A percentile compares a stretch with the other conserved stretches of the same genome.
These are phyloP conservation scores for Apotomis turbidana DNA, from an alignment of 2,888 invertebrate genomes.

Conservation along the genomic window DNA sequence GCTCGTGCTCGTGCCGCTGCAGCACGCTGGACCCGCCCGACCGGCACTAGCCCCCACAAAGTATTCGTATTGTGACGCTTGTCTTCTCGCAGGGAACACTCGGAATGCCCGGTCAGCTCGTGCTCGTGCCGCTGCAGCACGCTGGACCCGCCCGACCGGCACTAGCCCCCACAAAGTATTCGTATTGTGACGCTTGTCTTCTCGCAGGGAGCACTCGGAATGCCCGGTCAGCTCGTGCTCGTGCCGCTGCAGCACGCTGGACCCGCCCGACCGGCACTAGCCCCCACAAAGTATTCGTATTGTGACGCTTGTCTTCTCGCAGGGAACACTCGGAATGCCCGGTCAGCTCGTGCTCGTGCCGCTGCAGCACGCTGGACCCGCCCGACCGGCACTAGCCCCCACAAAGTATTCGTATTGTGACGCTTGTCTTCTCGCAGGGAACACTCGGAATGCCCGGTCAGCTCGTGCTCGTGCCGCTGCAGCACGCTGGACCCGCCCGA, in stretches of 20 bases:
- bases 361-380: constrained; percentile 87
- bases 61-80: not conserved
- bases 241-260: constrained; percentile 90
- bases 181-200: not conserved
- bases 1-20: constrained; percentile 96
- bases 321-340: constrained; percentile 92
- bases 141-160: constrained; percentile 69
- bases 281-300: not conserved
- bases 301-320: constrained; percentile 38
- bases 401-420: no score
- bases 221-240: constrained; percentile 96
- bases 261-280: constrained; percentile 63
- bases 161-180: constrained; percentile 34
- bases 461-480: constrained; percentile 96
- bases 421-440: constrained; percentile 76
- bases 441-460: constrained; percentile 92
- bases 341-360: constrained; percentile 95
- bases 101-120: constrained; percentile 94
- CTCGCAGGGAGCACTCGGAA: constrained; percentile 87
- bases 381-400: constrained; percentile 57
- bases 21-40: constrained; percentile 80
- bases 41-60: constrained; percentile 44
- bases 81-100: constrained; percentile 84
- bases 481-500: constrained; percentile 80
- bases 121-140: constrained; percentile 94